Evolutionary conservation across 2,797 vertebrate genomes (phyloP), one percentile per base, ranked within the genome.

Genomic region (Arvicola amphibius): DNA sequence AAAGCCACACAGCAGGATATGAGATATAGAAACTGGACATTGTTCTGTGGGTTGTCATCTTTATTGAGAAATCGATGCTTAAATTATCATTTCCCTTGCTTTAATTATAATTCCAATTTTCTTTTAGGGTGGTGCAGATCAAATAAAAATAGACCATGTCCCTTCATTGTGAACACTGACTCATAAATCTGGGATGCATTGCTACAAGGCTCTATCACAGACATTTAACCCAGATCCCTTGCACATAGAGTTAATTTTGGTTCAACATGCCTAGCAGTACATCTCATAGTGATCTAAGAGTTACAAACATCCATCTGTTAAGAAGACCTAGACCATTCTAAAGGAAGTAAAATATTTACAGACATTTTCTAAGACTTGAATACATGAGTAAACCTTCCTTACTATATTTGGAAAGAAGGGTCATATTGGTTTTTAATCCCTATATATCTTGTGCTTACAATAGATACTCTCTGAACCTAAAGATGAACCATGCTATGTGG

Each of bases 61-160:
- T 97, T 96, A 95, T 21, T 56, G 77, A 65, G 97, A 46, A 96
- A 96, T 97, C 96, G 97, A 94, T 96, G 88, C 11, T 88, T 94
- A 65, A 93, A 43, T 73, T 98, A 25, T 37, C 85, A 96, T 96
- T 96, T 90, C 27, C 79, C 16, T 81, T 77, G 83, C 43, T 95
- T 95, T 97, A 95, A 96, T 97, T 98, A 97, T 97, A 79, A 95
- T 97, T 96, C 94, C 46, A 91, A 96, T 97, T 98, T 97, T 97
- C 86, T 97, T 96, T 92, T 94, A 1, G 88, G 94, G 7, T 88
- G 6, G 91, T 76, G 25, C 27, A 96, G 67, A 81, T 48, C 94
- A 97, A 97, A 96, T 94, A 90, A 93, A 98, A 96, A 61, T 48
- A 43, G 69, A 5, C n/a, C 0, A 0, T 29, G 61, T 88, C 65